Base-by-base conservation (phyloP, 2,797 vertebrate genomes). In the Acanthurus tractus region DNA sequence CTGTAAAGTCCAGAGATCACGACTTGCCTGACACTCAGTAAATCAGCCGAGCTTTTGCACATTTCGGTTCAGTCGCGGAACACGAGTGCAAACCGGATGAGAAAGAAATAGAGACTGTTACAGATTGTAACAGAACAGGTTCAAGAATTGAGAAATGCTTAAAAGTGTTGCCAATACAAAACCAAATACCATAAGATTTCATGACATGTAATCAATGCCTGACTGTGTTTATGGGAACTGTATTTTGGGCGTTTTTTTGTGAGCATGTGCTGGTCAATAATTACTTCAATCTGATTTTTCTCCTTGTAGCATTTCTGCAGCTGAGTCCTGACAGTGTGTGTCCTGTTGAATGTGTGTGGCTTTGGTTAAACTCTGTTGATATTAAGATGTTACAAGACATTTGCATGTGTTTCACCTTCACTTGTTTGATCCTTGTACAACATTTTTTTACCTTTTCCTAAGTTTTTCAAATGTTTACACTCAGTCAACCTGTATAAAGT, bases 1-100 rank as follows among this genome's bases (percentile, higher is more conserved):
- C 94, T 88, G 93, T 92, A 90, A 92, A 93, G 92, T 86, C 84
- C 88, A 90, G 86, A 94, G 95, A 93, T 94, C 92, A 83, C 23
- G 79, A 88, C 87, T 91, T 79, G 81, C 92, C 88, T 83, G 89
- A 92, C 91, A 89, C 86, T 86, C 89, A 75, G 83, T 94, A 94
- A 94, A 95, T 94, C 91, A 93, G 78, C 56, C 40, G 20, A 64
- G 76, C 45, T 55, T 80, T 84, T 70, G 67, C 58, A 82, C 75
- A 18, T 63, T 49, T 81, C 52, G 18, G 65, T 76, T 13, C 80
- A 74, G 81, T 74, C 70, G 38, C 64, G 77, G 59, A 89, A 63
- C 57, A 29, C 55, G 40, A 88, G 63, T 64, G 52, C 52, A 70
- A 78, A 81, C 25, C 9, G 61, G 86, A 82, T 29, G 74, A 70